phyloP scores from a whole-genome alignment of 2,888 invertebrate genomes.

The Elegia similella region DNA sequence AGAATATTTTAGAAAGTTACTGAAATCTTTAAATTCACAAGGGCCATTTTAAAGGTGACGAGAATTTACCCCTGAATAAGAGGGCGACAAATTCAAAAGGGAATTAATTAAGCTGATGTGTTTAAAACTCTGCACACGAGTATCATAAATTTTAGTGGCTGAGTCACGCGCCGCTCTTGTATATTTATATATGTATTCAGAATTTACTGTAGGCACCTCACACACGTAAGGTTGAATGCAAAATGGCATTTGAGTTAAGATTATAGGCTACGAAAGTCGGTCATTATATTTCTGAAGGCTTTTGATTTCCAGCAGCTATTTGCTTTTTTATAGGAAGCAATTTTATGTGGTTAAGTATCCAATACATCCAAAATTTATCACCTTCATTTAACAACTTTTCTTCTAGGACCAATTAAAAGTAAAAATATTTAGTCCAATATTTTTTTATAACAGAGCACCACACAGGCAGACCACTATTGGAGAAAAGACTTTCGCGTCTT shows the following conservation, averaged over 20 bases:
- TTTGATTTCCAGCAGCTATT: neutral
- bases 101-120: slow-evolving; percentile 61
- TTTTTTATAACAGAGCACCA: too few species aligned
- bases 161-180: slow-evolving; percentile 45
- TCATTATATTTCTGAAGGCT: neutral
- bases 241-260: neutral
- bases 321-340: too few species aligned
- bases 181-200: slow-evolving; percentile 48
- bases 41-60: neutral
- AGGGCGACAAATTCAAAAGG: slow-evolving; percentile 49
- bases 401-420: too few species aligned
- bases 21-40: neutral
- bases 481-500: too few species aligned
- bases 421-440: too few species aligned
- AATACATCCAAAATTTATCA: too few species aligned
- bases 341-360: too few species aligned
- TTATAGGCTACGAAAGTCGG: too few species aligned
- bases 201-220: slow-evolving; percentile 40
- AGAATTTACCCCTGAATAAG: slow-evolving; percentile 39
- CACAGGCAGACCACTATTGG: too few species aligned
- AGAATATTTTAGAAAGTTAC: too few species aligned
- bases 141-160: slow-evolving; percentile 53
- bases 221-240: slow-evolving; percentile 32
- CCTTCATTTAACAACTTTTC: too few species aligned
- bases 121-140: slow-evolving; percentile 57